A percentile compares a stretch with the other conserved stretches of the same genome.
These are phyloP conservation scores for Melanotaenia maccullochi DNA, from an alignment of 2,797 vertebrate species.

Conservation along the genomic window DNA sequence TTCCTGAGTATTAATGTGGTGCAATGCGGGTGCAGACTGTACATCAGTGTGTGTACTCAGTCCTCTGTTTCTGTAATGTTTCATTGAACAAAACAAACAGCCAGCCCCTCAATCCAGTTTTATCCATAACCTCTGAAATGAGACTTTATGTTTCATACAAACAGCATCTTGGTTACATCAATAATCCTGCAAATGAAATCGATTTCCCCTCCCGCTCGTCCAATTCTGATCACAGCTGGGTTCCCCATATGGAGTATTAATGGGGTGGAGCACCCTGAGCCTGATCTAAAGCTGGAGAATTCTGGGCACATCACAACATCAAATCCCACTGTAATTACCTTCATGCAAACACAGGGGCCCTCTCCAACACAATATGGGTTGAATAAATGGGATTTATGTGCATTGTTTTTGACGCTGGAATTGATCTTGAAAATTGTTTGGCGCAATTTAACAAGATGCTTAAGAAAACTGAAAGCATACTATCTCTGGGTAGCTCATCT, in stretches of 20 bases:
- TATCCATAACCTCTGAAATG: slow-evolving; percentile 85
- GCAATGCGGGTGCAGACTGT: slow-evolving; percentile 65
- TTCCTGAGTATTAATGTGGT: slow-evolving; percentile 67
- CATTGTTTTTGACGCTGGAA: slow-evolving; percentile 81
- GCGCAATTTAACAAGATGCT: slow-evolving; percentile 81
- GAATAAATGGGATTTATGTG: slow-evolving; percentile 83
- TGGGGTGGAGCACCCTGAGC: slow-evolving; percentile 84
- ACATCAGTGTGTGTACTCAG: slow-evolving; percentile 64
- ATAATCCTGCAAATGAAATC: slow-evolving; percentile 89
- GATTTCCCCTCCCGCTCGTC: slow-evolving; percentile 86
- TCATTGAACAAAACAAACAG: slow-evolving; percentile 84
- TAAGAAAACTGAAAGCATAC: slow-evolving; percentile 67
- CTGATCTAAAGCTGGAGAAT: slow-evolving; percentile 85
- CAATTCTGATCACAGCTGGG: slow-evolving; percentile 89
- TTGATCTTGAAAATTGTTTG: slow-evolving; percentile 84
- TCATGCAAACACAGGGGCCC: slow-evolving; percentile 83
- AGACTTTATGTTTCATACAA: slow-evolving; percentile 88
- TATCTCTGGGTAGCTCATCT: slow-evolving; percentile 55
- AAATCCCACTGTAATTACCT: slow-evolving; percentile 89
- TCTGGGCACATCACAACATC: slow-evolving; percentile 85
- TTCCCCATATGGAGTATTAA: slow-evolving; percentile 87
- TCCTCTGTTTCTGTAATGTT: slow-evolving; percentile 81
- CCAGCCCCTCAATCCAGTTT: slow-evolving; percentile 80
- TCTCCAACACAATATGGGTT: slow-evolving; percentile 79
- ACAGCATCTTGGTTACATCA: slow-evolving; percentile 84